These are phyloP conservation scores for Drosophila setifemur DNA, from an alignment of 1,140 invertebrate genomes.

Conservation along the genomic window DNA sequence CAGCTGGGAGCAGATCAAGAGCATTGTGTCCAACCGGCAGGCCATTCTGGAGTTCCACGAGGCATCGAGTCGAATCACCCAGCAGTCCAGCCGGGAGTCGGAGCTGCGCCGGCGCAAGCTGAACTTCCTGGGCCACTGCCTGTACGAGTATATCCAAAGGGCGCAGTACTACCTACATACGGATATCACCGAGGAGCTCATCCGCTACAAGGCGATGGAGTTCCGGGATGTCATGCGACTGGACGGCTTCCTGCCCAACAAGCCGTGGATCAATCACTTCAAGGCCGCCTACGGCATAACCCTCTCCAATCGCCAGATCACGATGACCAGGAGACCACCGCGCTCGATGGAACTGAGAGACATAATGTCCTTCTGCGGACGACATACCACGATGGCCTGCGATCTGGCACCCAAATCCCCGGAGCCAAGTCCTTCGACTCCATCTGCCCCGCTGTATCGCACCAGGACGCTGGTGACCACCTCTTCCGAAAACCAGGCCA, in stretches of 20 bases:
- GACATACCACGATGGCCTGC: constrained; percentile 32
- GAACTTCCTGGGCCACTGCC: constrained; percentile 65
- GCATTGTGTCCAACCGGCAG: constrained; percentile 66
- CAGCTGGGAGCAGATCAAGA: constrained; percentile 80
- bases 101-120: constrained; percentile 66
- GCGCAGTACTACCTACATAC: constrained; percentile 60
- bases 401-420: neutral
- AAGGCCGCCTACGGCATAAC: constrained; percentile 73
- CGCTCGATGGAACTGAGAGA: constrained; percentile 64
- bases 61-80: constrained; percentile 40
- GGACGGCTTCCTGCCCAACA: constrained; percentile 68
- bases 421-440: neutral
- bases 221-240: constrained; percentile 67
- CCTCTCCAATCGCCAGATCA: constrained; percentile 69
- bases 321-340: constrained; percentile 60
- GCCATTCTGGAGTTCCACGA: constrained; percentile 69
- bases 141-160: constrained; percentile 74
- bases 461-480: constrained; percentile 50
- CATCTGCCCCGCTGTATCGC: constrained; percentile 35
- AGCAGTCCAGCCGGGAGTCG: constrained; percentile 30
- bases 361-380: constrained; percentile 74
- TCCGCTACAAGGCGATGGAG: constrained; percentile 66
- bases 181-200: constrained; percentile 69
- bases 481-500: constrained; percentile 58
- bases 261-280: constrained; percentile 75